Percentiles rank a stretch among this genome's conserved stretches.
These are phyloP conservation scores for Torymus tubicola DNA, from an alignment of 2,888 invertebrate species.

Conservation along the genomic window DNA sequence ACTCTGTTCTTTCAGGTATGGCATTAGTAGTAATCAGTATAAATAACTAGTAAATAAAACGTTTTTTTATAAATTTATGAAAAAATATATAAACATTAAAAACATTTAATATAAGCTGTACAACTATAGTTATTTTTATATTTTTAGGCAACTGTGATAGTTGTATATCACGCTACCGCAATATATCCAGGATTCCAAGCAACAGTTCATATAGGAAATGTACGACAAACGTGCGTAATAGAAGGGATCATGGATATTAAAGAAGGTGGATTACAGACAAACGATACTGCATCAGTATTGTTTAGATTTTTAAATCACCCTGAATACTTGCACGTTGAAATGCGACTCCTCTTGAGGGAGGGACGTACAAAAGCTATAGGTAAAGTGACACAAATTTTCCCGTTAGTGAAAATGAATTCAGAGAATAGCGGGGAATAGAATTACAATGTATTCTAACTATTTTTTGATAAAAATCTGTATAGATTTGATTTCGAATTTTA, in stretches of 20 bases:
- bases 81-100: neutral
- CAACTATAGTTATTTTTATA: neutral
- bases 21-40: conserved; percentile 10
- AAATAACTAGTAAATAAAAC: neutral
- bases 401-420: conserved; percentile 68
- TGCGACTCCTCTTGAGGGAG: conserved; percentile 89
- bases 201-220: conserved; percentile 96
- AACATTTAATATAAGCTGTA: neutral
- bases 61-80: neutral
- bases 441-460: conserved; percentile 3
- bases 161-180: conserved; percentile 91
- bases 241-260: conserved; percentile 84
- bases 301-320: conserved; percentile 94
- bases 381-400: conserved; percentile 87
- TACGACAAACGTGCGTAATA: conserved; percentile 95
- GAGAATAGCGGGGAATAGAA: conserved; percentile 58
- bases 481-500: too few relatives aligned
- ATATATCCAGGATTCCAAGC: conserved; percentile 92
- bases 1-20: conserved; percentile 79
- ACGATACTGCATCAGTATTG: conserved; percentile 90
- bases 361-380: conserved; percentile 92
- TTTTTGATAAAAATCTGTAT: neutral
- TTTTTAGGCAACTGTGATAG: conserved; percentile 88
- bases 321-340: conserved; percentile 88
- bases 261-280: conserved; percentile 84